Base-by-base conservation (phyloP, 1,140 invertebrate genomes). In the Drosophila subobscura region DNA sequence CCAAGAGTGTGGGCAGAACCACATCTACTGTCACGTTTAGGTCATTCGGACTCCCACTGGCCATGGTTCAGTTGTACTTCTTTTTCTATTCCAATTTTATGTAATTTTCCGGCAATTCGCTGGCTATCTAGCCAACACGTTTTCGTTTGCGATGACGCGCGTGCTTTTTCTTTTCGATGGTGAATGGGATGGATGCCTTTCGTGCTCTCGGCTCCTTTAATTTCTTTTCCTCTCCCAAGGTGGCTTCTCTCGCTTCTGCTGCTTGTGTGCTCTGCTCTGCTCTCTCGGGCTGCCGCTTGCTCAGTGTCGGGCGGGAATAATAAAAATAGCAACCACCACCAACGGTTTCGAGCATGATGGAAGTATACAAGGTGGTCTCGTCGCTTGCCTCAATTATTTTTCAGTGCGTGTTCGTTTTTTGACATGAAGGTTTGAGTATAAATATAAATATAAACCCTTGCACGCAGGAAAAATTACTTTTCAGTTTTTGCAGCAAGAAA, bases 1-100 rank as follows among this genome's bases (percentile, higher is more conserved):
- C 42, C 1, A 90, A 76, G 0, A 75, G 14, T 0, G 53, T 47
- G 14, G 88, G 88, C 33, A 83, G 68, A 5, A 90, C 47, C 33
- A 90, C 83, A 22, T 90, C 88, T 25, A 81, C 53, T 16, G 71
- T 37, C 0, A 90, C 8, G 37, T 90, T 64, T n/a, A 90, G 53
- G 40, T 56, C 67, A 50, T 77, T 79, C 20, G 66, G 50, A 55
- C 27, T 54, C 53, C 44, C 10, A 68, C 68, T 65, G 44, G 64
- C 44, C 66, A 70, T 50, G 20, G 6, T 60, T 50, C 33, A 2
- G 10, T 4, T 37, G 3, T 12, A 4, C 10, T 37, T 52, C 70
- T 77, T 79, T 64, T 20, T 41, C 20, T 52, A 0, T 20, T 42
- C 57, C 10, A 44, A 7, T 20, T 85, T 88, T 81, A 88, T 88